A percentile compares a stretch with the other conserved stretches of the same genome.
Conservation (phyloP, 1,140 invertebrate species). For the Amyelois transitella region DNA sequence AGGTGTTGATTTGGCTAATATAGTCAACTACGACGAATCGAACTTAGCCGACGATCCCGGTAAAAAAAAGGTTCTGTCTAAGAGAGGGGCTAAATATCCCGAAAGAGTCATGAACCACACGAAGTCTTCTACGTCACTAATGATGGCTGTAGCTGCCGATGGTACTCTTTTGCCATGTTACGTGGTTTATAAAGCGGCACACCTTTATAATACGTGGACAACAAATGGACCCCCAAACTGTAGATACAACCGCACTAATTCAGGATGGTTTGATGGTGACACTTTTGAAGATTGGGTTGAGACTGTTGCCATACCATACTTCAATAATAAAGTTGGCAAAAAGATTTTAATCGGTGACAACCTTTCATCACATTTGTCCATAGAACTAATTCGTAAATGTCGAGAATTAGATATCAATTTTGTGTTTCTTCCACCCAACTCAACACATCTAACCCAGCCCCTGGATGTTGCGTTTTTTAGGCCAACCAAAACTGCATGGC, state of each 20-base stretch:
- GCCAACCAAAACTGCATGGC: constrained; percentile 8
- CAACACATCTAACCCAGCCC: too few species aligned
- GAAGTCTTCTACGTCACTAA: constrained; percentile 38
- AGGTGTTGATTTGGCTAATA: constrained; percentile 17
- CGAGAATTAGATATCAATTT: constrained; percentile 49
- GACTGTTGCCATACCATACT: constrained; percentile 23
- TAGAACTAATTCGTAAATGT: constrained; percentile 37
- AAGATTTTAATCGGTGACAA: constrained; percentile 56
- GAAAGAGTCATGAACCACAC: constrained; percentile 33
- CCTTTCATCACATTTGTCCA: constrained; percentile 46
- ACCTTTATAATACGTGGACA: constrained; percentile 33
- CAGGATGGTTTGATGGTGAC: constrained; percentile 38
- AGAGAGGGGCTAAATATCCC: constrained; percentile 42
- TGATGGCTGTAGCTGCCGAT: constrained; percentile 36
- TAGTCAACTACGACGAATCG: constrained; percentile 54
- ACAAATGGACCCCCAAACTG: constrained; percentile 14
- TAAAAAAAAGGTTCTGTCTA: constrained; percentile 29
- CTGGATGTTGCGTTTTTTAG: constrained; percentile 45
- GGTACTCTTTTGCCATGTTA: background rate
- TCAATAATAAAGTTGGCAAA: constrained; percentile 27
- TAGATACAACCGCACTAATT: constrained; percentile 19
- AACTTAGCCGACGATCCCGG: constrained; percentile 41
- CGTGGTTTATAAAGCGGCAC: constrained; percentile 34
- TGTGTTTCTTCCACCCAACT: constrained; percentile 53
- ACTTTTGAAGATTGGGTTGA: constrained; percentile 37